Conservation (phyloP, 2,888 invertebrate species). For the Stenchaetothrips biformis region DNA sequence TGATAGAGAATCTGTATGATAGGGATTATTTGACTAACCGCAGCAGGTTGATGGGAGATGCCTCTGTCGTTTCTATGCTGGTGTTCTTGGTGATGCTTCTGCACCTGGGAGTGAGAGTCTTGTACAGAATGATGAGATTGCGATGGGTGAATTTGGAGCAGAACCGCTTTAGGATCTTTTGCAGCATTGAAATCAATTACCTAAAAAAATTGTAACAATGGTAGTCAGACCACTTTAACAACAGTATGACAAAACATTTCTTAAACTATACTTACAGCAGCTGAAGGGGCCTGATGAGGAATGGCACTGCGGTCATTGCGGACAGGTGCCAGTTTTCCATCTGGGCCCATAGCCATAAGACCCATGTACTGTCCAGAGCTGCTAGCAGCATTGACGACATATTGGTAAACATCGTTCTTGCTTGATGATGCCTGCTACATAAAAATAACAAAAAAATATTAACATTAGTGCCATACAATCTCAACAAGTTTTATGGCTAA, state of each 20-base stretch:
- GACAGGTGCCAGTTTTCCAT: not conserved
- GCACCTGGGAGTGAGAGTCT: not conserved
- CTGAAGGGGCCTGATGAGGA: not conserved
- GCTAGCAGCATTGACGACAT: not conserved
- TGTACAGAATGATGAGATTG: not conserved
- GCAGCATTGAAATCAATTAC: not conserved
- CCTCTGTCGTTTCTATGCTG: no score
- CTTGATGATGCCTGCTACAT: not conserved
- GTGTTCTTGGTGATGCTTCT: no score
- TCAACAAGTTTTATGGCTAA: not conserved
- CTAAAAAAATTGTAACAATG: not conserved
- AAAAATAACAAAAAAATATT: not conserved
- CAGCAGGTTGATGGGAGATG: no score
- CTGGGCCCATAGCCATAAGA: not conserved
- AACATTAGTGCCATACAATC: not conserved
- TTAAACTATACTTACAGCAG: not conserved
- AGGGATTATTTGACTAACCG: no score
- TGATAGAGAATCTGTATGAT: no score
- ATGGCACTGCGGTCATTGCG: not conserved
- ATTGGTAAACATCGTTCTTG: constrained; percentile 2
- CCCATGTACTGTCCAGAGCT: constrained; percentile 1
- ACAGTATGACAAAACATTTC: no score
- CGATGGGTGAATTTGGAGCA: not conserved
- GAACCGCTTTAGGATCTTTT: not conserved
- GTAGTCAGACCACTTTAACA: no score